Percentiles rank a stretch among this genome's conserved stretches.
phyloP scores from a whole-genome alignment of 2,113 vertebrate genomes.

The Grantiella picta region DNA sequence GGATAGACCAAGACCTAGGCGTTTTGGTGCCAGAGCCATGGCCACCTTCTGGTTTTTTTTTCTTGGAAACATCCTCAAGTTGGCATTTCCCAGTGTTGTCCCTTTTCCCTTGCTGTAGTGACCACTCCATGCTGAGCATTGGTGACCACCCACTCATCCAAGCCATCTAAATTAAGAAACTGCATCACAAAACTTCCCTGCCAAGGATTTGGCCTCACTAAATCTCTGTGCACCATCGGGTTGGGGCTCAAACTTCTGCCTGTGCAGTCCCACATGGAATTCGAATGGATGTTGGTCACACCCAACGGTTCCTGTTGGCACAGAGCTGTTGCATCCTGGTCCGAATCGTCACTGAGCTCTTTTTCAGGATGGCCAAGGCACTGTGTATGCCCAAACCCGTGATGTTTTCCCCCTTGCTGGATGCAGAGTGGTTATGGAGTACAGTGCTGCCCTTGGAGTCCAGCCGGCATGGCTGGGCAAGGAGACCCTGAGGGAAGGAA shows the following conservation, averaged over 20 bases:
- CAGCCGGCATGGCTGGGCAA: rapidly evolving
- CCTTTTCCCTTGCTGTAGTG: background rate
- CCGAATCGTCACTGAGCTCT: background rate
- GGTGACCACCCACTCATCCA: rapidly evolving
- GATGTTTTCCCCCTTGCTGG: background rate
- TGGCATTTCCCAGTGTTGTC: rapidly evolving
- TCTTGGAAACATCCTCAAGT: background rate
- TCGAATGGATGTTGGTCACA: rapidly evolving
- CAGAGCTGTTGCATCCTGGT: background rate
- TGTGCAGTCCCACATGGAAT: rapidly evolving
- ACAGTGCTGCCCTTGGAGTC: background rate
- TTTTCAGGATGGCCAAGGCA: background rate
- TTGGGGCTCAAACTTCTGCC: background rate
- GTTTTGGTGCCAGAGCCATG: rapidly evolving
- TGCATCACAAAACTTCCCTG: background rate
- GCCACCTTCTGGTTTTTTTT: rapidly evolving
- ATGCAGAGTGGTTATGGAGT: rapidly evolving
- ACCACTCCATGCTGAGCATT: rapidly evolving
- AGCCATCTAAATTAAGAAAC: background rate
- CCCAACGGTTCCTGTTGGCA: rapidly evolving
- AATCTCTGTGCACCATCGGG: rapidly evolving
- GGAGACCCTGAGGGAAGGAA: background rate
- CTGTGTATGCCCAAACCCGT: rapidly evolving
- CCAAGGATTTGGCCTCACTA: background rate
- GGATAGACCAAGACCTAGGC: background rate